Conservation (phyloP, 2,113 vertebrate species). For the Rhynchopsitta pachyrhyncha region DNA sequence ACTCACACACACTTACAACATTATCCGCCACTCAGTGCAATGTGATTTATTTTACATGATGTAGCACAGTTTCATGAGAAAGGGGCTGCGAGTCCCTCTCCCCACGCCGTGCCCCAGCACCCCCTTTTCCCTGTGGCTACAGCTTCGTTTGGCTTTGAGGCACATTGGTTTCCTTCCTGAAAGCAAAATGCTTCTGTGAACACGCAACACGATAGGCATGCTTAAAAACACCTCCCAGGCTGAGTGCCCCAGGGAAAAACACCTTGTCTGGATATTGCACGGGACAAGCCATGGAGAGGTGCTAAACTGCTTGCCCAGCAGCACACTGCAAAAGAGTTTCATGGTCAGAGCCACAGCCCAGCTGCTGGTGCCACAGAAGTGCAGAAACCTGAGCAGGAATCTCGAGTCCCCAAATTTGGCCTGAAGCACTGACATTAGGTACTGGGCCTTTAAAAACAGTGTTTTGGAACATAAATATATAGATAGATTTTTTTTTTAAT, state of each 20-base stretch:
- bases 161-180: background rate
- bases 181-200: background rate
- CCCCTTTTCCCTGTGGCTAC: background rate
- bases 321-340: background rate
- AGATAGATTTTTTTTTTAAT: background rate
- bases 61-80: background rate
- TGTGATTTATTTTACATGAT: fast-evolving
- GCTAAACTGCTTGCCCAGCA: background rate
- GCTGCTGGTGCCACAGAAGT: fast-evolving
- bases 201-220: fast-evolving
- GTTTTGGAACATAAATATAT: slow-evolving; percentile 2
- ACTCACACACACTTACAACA: background rate
- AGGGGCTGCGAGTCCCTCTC: background rate
- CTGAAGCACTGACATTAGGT: background rate
- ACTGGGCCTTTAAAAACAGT: background rate
- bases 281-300: background rate
- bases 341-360: background rate
- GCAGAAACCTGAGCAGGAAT: background rate
- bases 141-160: background rate
- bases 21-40: background rate
- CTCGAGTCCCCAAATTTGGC: fast-evolving
- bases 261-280: background rate
- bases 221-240: background rate
- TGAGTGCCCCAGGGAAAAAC: background rate
- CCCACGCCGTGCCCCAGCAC: fast-evolving